phyloP scores from a whole-genome alignment of 2,113 vertebrate species.

The Oxygymnocypris stewartii region DNA sequence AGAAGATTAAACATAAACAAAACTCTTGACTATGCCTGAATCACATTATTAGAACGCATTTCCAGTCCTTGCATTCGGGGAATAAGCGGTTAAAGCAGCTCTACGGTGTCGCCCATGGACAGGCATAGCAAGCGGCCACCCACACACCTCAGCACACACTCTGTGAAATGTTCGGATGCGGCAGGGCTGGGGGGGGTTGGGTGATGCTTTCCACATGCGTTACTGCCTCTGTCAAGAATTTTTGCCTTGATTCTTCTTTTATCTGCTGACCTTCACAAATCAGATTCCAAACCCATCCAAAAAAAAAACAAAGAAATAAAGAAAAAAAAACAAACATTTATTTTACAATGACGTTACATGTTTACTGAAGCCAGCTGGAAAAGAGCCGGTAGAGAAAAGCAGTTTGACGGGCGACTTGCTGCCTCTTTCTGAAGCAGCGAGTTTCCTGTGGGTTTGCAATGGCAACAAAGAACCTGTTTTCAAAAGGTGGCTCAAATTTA shows the following conservation, averaged over 20 bases:
- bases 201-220: conserved; percentile 1
- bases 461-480: conserved; percentile 68
- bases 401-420: conserved; percentile 28
- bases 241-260: conserved; percentile 44
- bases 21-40: neutral
- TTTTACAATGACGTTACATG: conserved; percentile 38
- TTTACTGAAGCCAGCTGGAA: conserved; percentile 37
- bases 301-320: neutral
- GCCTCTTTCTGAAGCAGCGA: conserved; percentile 51
- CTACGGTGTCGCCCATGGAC: conserved; percentile 32
- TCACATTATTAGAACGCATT: neutral
- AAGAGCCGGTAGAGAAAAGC: neutral
- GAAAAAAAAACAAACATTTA: conserved; percentile 27
- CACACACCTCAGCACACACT: conserved; percentile 37
- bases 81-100: conserved; percentile 43
- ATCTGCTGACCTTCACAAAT: conserved; percentile 49
- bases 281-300: conserved; percentile 40
- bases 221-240: conserved; percentile 36
- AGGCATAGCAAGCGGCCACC: conserved; percentile 29
- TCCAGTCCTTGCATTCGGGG: neutral
- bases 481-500: conserved; percentile 60
- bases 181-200: conserved; percentile 20
- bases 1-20: neutral
- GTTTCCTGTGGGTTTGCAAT: conserved; percentile 71
- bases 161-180: conserved; percentile 37